Evolutionary conservation across 2,797 vertebrate species (phyloP).

Genomic region (Scolopax bukidnonensis): DNA sequence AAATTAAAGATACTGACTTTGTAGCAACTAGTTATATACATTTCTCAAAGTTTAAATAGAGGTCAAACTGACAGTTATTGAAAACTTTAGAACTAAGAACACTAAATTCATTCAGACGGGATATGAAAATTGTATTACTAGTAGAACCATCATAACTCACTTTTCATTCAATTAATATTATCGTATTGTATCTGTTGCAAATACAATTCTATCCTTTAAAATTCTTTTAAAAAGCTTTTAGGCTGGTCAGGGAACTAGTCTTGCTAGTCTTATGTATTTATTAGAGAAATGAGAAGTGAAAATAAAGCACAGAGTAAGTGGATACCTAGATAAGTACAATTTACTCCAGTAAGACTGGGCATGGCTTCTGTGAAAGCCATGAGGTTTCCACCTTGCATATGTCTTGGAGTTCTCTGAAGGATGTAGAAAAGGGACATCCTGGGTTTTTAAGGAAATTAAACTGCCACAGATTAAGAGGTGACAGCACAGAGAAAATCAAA

Average conservation of each 20-base stretch:
- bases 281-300: neutral
- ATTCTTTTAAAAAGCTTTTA: neutral
- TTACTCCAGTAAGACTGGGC: neutral
- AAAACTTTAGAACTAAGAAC: neutral
- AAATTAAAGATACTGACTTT: neutral
- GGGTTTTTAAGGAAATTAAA: neutral
- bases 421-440: neutral
- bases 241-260: neutral
- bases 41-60: neutral
- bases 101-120: neutral
- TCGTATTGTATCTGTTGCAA: accelerated
- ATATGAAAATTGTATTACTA: neutral
- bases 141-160: neutral
- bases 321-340: neutral
- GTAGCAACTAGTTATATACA: neutral
- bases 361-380: neutral
- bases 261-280: neutral
- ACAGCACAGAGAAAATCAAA: neutral
- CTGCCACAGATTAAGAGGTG: neutral
- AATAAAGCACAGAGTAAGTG: neutral
- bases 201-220: neutral
- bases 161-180: neutral
- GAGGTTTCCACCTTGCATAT: neutral
- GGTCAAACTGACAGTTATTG: neutral
- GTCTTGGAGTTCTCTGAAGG: neutral